A percentile compares a stretch with the other conserved stretches of the same genome.
Evolutionary conservation across 2,888 invertebrate genomes (phyloP).

Genomic region (Diloba caeruleocephala): DNA sequence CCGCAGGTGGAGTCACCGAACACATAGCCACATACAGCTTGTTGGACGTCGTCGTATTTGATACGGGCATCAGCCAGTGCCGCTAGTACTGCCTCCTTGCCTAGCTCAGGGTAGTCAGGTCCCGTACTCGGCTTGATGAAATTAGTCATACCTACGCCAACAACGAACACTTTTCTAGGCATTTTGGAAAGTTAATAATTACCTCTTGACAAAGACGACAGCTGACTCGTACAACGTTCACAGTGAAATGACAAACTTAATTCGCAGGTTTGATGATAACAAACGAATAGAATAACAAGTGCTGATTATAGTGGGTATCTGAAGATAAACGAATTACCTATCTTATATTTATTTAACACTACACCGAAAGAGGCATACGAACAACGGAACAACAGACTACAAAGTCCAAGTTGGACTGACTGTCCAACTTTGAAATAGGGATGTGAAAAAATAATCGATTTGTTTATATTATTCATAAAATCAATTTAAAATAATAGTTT

Average conservation of each 20-base stretch:
- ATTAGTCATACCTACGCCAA: constrained; percentile 99
- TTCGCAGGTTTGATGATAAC: constrained; percentile 40
- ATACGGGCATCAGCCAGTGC: constrained; percentile 96
- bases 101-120: constrained; percentile 98
- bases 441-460: too few relatives aligned
- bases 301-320: constrained; percentile 36
- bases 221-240: constrained; percentile 62
- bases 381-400: too few relatives aligned
- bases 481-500: too few relatives aligned
- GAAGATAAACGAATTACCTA: constrained; percentile 39
- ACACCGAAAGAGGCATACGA: constrained; percentile 23
- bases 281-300: constrained; percentile 17
- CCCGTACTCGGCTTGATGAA: constrained; percentile 98
- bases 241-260: constrained; percentile 47
- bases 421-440: too few relatives aligned
- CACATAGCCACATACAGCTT: constrained; percentile 97
- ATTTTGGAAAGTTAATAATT: constrained; percentile 79
- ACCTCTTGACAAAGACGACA: constrained; percentile 75
- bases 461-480: too few relatives aligned
- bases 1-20: constrained; percentile 99
- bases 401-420: constrained; percentile 17
- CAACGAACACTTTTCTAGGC: constrained; percentile 93
- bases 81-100: constrained; percentile 96
- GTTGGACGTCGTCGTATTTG: constrained; percentile 93
- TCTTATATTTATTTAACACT: constrained; percentile 24